Conservation (phyloP, 2,888 invertebrate genomes). For the Caenorhabditis becei region DNA sequence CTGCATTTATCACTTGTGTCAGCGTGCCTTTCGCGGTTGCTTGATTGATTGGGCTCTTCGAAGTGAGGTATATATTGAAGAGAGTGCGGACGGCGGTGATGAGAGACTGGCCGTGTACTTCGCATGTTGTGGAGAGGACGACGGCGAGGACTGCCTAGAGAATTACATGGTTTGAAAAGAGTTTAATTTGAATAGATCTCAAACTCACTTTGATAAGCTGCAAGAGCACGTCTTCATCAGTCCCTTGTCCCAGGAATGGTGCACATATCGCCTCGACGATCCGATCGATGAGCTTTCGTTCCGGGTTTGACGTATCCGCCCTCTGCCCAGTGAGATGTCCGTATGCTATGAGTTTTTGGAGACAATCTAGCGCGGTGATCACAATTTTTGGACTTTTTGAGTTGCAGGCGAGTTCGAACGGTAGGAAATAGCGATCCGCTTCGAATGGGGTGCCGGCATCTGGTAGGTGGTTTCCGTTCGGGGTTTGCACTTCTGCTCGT, state of each 20-base stretch:
- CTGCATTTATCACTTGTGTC: slow-evolving; percentile 86
- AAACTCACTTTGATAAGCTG: slow-evolving; percentile 90
- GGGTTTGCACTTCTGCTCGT: slow-evolving; percentile 27
- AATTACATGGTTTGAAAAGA: slow-evolving; percentile 20
- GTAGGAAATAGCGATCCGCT: slow-evolving; percentile 97
- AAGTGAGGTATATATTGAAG: slow-evolving; percentile 98
- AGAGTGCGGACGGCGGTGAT: slow-evolving; percentile 93
- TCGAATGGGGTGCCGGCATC: slow-evolving; percentile 84
- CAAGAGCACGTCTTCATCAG: slow-evolving; percentile 97
- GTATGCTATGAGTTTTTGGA: slow-evolving; percentile 97
- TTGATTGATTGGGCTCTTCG: slow-evolving; percentile 96
- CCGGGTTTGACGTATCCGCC: slow-evolving; percentile 93
- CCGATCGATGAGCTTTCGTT: slow-evolving; percentile 93
- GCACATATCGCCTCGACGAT: slow-evolving; percentile 98
- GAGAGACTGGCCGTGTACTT: slow-evolving; percentile 97
- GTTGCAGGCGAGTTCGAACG: slow-evolving; percentile 98
- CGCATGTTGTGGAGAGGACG: slow-evolving; percentile 98
- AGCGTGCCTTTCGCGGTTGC: slow-evolving; percentile 98
- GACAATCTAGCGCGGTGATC: slow-evolving; percentile 95
- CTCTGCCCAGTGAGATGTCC: slow-evolving; percentile 97
- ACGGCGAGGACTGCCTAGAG: slow-evolving; percentile 93
- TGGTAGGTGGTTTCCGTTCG: slow-evolving; percentile 72
- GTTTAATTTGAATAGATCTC: too few relatives aligned
- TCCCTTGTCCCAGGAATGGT: slow-evolving; percentile 96
- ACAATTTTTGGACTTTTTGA: slow-evolving; percentile 96